These are phyloP conservation scores for Dolichopus griseipennis DNA, from an alignment of 2,888 invertebrate species.

Conservation along the genomic window DNA sequence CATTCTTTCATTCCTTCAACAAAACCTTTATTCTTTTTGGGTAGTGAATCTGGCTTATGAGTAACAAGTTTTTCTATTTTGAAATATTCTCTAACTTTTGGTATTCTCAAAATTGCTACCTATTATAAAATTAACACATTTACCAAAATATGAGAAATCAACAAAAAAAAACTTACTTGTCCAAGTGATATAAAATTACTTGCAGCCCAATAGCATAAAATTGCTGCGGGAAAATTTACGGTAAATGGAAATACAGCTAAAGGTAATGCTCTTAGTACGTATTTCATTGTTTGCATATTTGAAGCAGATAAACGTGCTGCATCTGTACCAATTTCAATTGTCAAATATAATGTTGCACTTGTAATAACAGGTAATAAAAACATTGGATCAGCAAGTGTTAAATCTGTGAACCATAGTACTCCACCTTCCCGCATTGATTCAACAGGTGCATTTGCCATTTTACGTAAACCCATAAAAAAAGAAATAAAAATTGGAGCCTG, in stretches of 20 bases:
- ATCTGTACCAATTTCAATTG: conserved; percentile 77
- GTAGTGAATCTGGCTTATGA: conserved; percentile 50
- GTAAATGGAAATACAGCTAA: conserved; percentile 74
- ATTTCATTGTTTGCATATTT: conserved; percentile 63
- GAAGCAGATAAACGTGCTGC: conserved; percentile 55
- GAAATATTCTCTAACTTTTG: conserved; percentile 62
- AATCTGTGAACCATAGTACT: conserved; percentile 83
- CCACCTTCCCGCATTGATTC: conserved; percentile 86
- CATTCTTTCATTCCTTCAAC: conserved; percentile 69
- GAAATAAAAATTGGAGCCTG: conserved; percentile 89
- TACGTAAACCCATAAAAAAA: conserved; percentile 77
- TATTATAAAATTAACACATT: conserved; percentile 12
- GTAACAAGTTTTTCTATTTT: conserved; percentile 59
- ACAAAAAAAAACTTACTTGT: conserved; percentile 47
- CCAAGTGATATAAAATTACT: conserved; percentile 75
- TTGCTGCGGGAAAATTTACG: conserved; percentile 77
- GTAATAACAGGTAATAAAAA: conserved; percentile 81
- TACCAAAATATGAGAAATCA: not conserved
- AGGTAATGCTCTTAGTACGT: conserved; percentile 67
- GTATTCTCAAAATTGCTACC: conserved; percentile 65
- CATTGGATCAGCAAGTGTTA: conserved; percentile 84
- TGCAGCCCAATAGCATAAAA: conserved; percentile 83
- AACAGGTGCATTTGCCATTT: conserved; percentile 85
- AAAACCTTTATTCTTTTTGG: conserved; percentile 68
- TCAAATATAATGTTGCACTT: conserved; percentile 68